Conservation (phyloP, 2,797 vertebrate genomes). For the Rhabdomys pumilio region DNA sequence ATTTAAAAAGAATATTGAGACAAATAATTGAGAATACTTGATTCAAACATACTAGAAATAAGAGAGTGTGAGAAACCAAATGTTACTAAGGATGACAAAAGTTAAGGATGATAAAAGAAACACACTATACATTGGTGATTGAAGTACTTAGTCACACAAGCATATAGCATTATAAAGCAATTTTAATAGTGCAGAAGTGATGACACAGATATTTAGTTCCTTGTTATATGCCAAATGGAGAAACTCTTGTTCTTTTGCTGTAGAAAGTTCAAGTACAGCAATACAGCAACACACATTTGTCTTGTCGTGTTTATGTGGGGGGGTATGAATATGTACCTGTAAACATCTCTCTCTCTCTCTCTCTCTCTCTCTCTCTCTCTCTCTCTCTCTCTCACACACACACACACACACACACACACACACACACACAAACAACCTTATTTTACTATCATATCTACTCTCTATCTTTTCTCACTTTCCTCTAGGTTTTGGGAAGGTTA, state of each 20-base stretch:
- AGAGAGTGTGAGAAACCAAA: slow-evolving; percentile 26
- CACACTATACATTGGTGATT: background rate
- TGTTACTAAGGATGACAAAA: background rate
- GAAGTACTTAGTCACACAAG: slow-evolving; percentile 12
- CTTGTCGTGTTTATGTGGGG: background rate
- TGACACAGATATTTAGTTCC: background rate
- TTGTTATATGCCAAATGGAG: slow-evolving; percentile 2
- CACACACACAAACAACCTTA: too few relatives aligned
- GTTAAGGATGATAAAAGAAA: slow-evolving; percentile 16
- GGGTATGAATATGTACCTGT: background rate
- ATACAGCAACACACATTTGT: background rate
- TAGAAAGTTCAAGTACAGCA: background rate
- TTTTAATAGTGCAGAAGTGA: slow-evolving; percentile 15
- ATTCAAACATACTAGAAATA: slow-evolving; percentile 49
- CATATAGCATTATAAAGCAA: background rate
- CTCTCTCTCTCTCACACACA: too few relatives aligned
- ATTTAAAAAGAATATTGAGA: background rate
- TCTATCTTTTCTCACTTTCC: background rate
- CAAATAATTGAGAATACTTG: background rate
- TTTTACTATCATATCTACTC: background rate
- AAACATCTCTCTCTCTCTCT: too few relatives aligned
- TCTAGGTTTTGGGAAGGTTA: slow-evolving; percentile 14
- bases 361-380: too few relatives aligned
- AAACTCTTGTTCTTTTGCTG: background rate
- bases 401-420: background rate